Percentiles rank a stretch among this genome's conserved stretches.
Evolutionary conservation across 1,140 invertebrate genomes (phyloP).

Genomic region (Neodiprion pinetum): DNA sequence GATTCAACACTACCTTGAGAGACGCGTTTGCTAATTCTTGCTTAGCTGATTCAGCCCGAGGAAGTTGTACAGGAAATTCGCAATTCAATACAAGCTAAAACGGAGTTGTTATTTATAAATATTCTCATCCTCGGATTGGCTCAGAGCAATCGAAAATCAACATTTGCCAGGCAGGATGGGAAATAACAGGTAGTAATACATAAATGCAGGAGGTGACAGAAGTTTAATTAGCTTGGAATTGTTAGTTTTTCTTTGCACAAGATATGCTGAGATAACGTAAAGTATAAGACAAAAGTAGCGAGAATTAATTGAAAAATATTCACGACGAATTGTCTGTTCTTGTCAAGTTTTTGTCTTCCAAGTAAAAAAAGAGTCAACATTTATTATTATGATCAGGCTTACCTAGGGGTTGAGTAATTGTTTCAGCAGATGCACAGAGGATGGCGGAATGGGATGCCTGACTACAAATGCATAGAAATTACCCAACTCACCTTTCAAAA

Average conservation of each 20-base stretch:
- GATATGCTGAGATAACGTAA: too few species aligned
- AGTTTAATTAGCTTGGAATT: too few species aligned
- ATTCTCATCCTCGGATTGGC: neutral
- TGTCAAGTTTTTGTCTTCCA: conserved; percentile 12
- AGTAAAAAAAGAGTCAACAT: neutral
- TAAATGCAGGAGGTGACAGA: too few species aligned
- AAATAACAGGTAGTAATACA: neutral
- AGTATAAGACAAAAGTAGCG: too few species aligned
- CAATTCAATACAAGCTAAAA: neutral
- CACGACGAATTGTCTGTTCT: neutral
- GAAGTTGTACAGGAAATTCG: too few species aligned
- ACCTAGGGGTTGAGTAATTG: neutral
- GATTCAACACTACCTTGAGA: conserved; percentile 18
- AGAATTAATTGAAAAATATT: neutral
- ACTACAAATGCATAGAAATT: neutral
- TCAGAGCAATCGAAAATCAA: neutral
- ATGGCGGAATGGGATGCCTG: neutral
- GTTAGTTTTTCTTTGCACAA: too few species aligned
- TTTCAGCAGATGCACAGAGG: neutral
- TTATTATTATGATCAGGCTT: neutral
- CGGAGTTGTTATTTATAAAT: neutral
- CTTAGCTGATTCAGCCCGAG: conserved; percentile 5
- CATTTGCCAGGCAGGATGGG: neutral
- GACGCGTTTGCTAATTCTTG: conserved; percentile 8
- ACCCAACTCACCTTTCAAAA: conserved; percentile 45